Evolutionary conservation across 2,113 vertebrate genomes (phyloP).

Genomic region (Bucco capensis): DNA sequence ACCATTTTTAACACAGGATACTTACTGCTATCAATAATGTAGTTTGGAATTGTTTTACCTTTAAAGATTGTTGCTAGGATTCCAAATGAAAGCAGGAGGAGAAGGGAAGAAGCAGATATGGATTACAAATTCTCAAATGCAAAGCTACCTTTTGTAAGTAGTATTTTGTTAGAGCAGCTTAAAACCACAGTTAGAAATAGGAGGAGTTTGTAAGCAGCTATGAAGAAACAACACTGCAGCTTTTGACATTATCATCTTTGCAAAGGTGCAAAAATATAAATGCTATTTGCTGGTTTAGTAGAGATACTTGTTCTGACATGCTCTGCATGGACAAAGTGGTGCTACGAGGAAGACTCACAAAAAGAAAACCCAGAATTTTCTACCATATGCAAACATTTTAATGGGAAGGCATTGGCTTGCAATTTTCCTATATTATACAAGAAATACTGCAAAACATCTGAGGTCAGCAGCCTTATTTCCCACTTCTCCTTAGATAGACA

Average conservation of each 20-base stretch:
- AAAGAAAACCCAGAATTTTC: neutral
- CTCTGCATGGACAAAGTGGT: neutral
- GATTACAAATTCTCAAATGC: slow-evolving; percentile 62
- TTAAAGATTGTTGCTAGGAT: slow-evolving; percentile 89
- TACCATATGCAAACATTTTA: neutral
- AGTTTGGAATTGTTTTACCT: slow-evolving; percentile 86
- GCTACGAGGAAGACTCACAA: neutral
- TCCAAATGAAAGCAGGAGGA: slow-evolving; percentile 71
- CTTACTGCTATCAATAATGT: slow-evolving; percentile 90
- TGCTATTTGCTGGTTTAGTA: neutral
- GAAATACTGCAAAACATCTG: neutral
- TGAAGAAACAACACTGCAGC: neutral
- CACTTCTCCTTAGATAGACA: neutral
- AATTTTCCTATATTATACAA: neutral
- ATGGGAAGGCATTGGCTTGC: neutral
- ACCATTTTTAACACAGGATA: slow-evolving; percentile 61
- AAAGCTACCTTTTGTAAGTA: neutral
- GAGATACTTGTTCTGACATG: neutral
- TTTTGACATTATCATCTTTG: neutral
- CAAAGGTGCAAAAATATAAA: neutral
- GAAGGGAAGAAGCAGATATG: slow-evolving; percentile 68
- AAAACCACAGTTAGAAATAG: neutral
- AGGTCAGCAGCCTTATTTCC: slow-evolving; percentile 3
- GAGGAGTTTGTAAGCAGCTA: neutral
- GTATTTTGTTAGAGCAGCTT: neutral